Conservation (phyloP, 2,888 invertebrate species). For the Macrophya annulata region DNA sequence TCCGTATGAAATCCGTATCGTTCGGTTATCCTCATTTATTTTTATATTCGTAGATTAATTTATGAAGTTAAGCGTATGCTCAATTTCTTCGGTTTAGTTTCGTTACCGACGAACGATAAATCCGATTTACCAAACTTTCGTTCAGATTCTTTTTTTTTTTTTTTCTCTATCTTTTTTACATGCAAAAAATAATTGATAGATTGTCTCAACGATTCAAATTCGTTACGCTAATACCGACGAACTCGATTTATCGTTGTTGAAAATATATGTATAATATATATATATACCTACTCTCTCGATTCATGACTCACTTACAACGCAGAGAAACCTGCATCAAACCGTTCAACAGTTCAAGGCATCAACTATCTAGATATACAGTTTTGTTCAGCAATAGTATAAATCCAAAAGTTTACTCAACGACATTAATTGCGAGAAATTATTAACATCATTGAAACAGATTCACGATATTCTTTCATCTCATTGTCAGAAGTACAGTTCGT, state of each 20-base stretch:
- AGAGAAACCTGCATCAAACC: neutral
- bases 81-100: too few relatives aligned
- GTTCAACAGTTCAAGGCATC: neutral
- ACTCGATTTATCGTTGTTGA: neutral
- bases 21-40: too few relatives aligned
- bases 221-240: neutral
- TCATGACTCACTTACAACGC: neutral
- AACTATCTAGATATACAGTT: neutral
- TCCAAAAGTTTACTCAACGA: neutral
- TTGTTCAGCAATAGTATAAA: neutral
- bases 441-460: too few relatives aligned
- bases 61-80: too few relatives aligned
- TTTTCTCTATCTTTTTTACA: neutral
- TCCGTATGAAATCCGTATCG: too few relatives aligned
- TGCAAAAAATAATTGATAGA: neutral
- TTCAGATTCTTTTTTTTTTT: neutral
- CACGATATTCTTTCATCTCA: too few relatives aligned
- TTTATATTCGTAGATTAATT: too few relatives aligned
- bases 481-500: too few relatives aligned
- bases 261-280: too few relatives aligned
- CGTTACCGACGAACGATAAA: too few relatives aligned
- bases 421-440: too few relatives aligned
- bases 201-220: neutral
- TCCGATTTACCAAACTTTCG: too few relatives aligned
- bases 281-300: neutral